Evolutionary conservation across 1,140 invertebrate species (phyloP), one percentile per base, ranked within the genome.

Genomic region (Dendrolimus punctatus): DNA sequence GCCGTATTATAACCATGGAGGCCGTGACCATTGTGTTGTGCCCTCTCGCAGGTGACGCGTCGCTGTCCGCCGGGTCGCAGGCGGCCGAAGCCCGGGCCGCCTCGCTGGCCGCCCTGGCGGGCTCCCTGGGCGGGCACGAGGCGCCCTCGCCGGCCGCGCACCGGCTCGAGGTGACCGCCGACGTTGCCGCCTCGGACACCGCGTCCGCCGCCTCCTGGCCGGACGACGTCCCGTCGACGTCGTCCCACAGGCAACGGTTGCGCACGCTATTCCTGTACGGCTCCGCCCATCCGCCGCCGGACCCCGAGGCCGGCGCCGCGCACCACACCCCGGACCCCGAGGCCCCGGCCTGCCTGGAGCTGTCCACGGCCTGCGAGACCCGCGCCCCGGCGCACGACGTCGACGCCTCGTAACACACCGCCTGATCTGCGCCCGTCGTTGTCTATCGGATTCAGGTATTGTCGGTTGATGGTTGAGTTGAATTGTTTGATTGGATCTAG

Each of bases 231-330:
- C 73, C 76, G 8, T 75, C 71, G 45, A 73, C 57, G 47, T 55
- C 69, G 5, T 71, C 75, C 9, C 67, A 76, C 45, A 67, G 71
- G 6, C 68, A 73, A 3, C 64, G 75, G 6, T 75, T 82, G 37
- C 72, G 77, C 53, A 74, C 66, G 52, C 64, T 81, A 38, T 81
- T 81, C 63, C 70, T 81, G 8, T 81, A 81, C 70, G 78, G 78
- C 8, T 64, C 68, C 37, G 63, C 77, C 6, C 64, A 57, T 42
- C 73, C 75, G 40, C 75, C 77, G n/a, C 61, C 65, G 5, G 73
- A 76, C 66, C 63, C 60, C 38, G 74, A 74, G 58, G 71, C 70
- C 23, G 68, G 66, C 47, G 41, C 53, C 37, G 10, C 46, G 41
- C 42, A 9, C 36, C 40, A 58, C 8, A 51, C 57, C 55, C 7